Conservation (phyloP, 2,113 vertebrate genomes). For the Rallus limicola region DNA sequence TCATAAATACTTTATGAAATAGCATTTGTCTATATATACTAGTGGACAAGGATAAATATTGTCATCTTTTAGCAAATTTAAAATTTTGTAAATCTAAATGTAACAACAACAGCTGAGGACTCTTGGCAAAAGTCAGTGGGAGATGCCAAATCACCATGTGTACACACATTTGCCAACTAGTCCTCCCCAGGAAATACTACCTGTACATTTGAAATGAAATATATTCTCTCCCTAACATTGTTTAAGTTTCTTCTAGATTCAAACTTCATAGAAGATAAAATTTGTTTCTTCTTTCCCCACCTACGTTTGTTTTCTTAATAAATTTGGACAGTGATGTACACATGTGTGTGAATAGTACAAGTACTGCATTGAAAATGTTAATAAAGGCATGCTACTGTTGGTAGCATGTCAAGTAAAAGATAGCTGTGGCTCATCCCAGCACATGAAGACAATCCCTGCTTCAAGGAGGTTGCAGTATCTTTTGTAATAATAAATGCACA, state of each 20-base stretch:
- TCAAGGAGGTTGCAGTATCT: neutral
- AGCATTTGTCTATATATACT: neutral
- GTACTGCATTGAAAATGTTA: neutral
- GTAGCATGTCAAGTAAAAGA: neutral
- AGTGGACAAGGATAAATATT: neutral
- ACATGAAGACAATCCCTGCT: neutral
- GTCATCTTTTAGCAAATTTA: neutral
- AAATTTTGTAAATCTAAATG: neutral
- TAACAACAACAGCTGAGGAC: neutral
- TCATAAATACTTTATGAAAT: neutral
- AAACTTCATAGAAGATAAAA: neutral
- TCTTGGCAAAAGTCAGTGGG: neutral
- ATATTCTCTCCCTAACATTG: neutral
- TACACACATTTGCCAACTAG: neutral
- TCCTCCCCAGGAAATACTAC: neutral
- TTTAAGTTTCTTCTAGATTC: neutral
- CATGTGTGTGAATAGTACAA: neutral
- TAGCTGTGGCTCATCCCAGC: neutral
- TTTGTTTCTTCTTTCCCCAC: fast-evolving
- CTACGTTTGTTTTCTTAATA: neutral
- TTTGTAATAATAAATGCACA: neutral
- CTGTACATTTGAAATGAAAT: neutral
- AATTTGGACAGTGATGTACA: neutral
- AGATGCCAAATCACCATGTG: neutral
- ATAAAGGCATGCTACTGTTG: neutral